Percentiles rank a stretch among this genome's conserved stretches.
These are phyloP conservation scores for Dipus sagitta DNA, from an alignment of 2,797 vertebrate genomes.

Conservation along the genomic window DNA sequence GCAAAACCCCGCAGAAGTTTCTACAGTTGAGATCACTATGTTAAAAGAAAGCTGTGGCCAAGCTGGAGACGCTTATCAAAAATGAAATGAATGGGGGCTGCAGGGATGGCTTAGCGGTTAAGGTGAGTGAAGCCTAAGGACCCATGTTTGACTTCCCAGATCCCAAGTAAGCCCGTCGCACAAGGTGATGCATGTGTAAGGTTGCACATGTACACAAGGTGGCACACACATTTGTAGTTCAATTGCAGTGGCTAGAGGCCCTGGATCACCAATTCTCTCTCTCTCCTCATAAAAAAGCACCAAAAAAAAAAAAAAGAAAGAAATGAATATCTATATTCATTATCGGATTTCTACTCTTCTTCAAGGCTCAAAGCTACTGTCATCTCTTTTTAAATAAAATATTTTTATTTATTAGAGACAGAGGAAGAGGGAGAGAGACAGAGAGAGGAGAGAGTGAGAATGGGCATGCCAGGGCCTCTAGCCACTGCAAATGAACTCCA, in stretches of 20 bases:
- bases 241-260: too few species aligned
- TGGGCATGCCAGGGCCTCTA: too few species aligned
- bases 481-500: too few species aligned
- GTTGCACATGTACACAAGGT: too few species aligned
- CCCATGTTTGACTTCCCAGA: background rate
- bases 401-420: too few species aligned
- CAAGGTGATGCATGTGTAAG: too few species aligned
- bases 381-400: background rate
- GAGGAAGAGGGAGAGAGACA: too few species aligned
- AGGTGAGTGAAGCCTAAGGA: background rate
- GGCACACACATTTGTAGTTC: too few species aligned
- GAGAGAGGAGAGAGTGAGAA: too few species aligned
- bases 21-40: background rate
- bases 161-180: too few species aligned
- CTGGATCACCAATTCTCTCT: too few species aligned
- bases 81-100: background rate
- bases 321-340: background rate
- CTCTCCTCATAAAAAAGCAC: too few species aligned
- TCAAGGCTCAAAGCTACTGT: background rate
- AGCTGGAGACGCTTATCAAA: background rate
- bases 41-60: conserved; percentile 20
- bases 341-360: background rate
- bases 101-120: background rate
- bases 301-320: background rate
- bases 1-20: background rate